A percentile compares a stretch with the other conserved stretches of the same genome.
Conservation (phyloP, 1,140 invertebrate species). For the Drosophila kurseongensis region DNA sequence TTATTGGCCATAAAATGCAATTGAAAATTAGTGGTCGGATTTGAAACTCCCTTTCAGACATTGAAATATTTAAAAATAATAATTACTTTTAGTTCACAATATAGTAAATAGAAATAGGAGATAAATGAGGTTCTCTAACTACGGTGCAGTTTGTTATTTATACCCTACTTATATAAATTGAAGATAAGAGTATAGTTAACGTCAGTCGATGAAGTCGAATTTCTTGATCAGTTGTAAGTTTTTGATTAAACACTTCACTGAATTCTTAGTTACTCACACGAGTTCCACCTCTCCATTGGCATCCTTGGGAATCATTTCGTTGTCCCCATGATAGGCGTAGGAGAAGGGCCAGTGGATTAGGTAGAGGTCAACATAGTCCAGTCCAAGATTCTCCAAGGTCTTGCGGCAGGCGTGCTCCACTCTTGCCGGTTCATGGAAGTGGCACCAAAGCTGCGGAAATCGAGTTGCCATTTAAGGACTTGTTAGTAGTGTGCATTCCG, state of each 20-base stretch:
- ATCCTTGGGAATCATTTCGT: constrained; percentile 85
- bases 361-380: constrained; percentile 94
- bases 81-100: too few species aligned
- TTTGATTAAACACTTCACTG: not conserved
- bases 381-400: constrained; percentile 87
- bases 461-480: constrained; percentile 78
- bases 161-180: not conserved
- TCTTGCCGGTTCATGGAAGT: constrained; percentile 87
- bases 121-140: too few species aligned
- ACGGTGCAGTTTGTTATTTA: not conserved
- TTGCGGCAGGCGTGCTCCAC: constrained; percentile 87
- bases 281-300: constrained; percentile 86
- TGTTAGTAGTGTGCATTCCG: not conserved
- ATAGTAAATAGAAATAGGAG: too few species aligned
- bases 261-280: constrained; percentile 35
- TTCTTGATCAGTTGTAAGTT: not conserved
- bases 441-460: constrained; percentile 89
- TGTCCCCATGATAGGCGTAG: constrained; percentile 85
- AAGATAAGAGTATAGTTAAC: not conserved
- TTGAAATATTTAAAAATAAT: too few species aligned
- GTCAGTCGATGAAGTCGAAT: not conserved
- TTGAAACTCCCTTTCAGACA: too few species aligned
- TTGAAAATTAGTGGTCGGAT: too few species aligned
- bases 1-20: too few species aligned
- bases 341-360: constrained; percentile 95